phyloP scores from a whole-genome alignment of 2,888 invertebrate species.

The Hyalella azteca region DNA sequence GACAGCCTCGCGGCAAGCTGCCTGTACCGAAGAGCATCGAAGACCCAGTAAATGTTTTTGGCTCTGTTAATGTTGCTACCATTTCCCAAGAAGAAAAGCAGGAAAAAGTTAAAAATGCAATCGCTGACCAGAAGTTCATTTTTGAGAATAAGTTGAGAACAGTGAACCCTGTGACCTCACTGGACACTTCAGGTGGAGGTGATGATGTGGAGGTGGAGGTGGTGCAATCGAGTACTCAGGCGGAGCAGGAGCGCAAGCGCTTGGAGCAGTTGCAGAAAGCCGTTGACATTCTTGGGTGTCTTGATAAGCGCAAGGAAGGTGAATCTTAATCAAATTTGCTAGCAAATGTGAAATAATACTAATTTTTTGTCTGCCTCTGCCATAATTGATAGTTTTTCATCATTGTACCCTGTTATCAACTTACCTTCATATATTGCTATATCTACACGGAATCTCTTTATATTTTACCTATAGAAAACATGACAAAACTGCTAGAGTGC shows the following conservation, averaged over 20 bases:
- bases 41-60: not conserved
- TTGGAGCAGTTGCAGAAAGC: slow-evolving; percentile 5
- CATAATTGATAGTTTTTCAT: too few relatives aligned
- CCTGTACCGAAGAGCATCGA: not conserved
- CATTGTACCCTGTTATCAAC: too few relatives aligned
- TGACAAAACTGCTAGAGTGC: too few relatives aligned
- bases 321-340: too few relatives aligned
- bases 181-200: not conserved
- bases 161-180: not conserved
- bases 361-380: too few relatives aligned
- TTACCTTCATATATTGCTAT: too few relatives aligned
- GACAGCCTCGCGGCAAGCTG: too few relatives aligned
- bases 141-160: not conserved
- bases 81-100: not conserved
- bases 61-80: not conserved
- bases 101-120: not conserved
- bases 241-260: not conserved
- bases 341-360: too few relatives aligned
- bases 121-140: slow-evolving; percentile 14
- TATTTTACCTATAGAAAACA: too few relatives aligned
- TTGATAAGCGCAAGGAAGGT: not conserved
- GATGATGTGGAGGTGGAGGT: not conserved
- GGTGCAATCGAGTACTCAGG: too few relatives aligned
- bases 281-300: not conserved
- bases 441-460: too few relatives aligned